Evolutionary conservation across 2,797 vertebrate species (phyloP).

Genomic region (Tokudaia tokunoshimensis): DNA sequence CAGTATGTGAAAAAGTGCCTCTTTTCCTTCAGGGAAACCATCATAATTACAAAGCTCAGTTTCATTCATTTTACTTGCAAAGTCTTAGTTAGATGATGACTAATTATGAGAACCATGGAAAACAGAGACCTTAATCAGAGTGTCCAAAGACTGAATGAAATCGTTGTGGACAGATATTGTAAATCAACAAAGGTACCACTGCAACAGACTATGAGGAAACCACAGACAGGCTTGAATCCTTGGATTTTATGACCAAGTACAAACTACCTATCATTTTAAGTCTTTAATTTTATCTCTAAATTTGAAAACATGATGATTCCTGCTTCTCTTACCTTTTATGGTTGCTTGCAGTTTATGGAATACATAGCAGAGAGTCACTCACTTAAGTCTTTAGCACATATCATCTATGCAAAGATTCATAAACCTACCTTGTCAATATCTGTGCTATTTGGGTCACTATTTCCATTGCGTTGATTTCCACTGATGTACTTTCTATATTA

Average conservation of each 20-base stretch:
- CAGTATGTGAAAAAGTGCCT: not conserved
- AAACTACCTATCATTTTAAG: not conserved
- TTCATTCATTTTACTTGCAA: not conserved
- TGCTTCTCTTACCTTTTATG: not conserved
- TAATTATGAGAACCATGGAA: not conserved
- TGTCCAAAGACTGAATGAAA: too few species aligned
- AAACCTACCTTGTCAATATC: not conserved
- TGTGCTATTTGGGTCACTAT: not conserved
- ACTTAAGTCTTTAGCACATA: not conserved
- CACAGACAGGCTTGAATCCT: not conserved
- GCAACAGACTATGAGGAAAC: not conserved
- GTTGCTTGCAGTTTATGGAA: not conserved
- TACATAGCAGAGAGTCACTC: too few species aligned
- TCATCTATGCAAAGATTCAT: not conserved
- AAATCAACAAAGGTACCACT: not conserved
- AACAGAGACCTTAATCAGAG: too few species aligned
- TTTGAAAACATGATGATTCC: not conserved
- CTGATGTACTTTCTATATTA: not conserved
- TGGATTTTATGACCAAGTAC: not conserved
- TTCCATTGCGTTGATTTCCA: not conserved
- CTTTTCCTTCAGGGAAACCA: not conserved
- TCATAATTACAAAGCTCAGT: not conserved
- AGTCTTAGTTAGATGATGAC: not conserved
- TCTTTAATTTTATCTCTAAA: too few species aligned
- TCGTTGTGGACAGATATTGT: too few species aligned